Conservation (phyloP, 2,888 invertebrate genomes). For the Amphipyra tragopoginis region DNA sequence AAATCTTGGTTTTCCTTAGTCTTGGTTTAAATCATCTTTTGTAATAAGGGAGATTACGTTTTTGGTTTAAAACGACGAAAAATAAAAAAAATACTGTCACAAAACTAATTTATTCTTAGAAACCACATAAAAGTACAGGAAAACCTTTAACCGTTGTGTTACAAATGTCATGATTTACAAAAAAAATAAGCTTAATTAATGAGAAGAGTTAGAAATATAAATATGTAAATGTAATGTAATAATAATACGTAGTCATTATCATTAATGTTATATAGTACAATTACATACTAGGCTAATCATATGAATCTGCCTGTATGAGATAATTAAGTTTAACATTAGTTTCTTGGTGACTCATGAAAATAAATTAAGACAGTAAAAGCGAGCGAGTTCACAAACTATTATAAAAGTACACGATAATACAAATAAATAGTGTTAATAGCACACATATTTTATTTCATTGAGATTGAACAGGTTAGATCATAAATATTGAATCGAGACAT, state of each 20-base stretch:
- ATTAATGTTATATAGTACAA: too few species aligned
- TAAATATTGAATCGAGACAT: not conserved
- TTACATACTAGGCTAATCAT: too few species aligned
- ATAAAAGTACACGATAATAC: not conserved
- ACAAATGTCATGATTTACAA: conserved; percentile 11
- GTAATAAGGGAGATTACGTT: too few species aligned
- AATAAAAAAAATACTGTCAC: conserved; percentile 29
- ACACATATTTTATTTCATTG: conserved; percentile 8
- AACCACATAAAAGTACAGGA: conserved; percentile 24
- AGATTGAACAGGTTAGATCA: conserved; percentile 22
- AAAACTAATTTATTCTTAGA: conserved; percentile 42
- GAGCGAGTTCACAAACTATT: not conserved
- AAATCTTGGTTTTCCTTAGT: too few species aligned
- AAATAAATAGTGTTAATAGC: not conserved
- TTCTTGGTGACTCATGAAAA: too few species aligned
- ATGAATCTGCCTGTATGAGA: too few species aligned
- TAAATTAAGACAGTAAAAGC: too few species aligned
- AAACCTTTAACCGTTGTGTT: conserved; percentile 10
- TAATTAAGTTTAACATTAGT: too few species aligned
- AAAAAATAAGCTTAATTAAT: conserved; percentile 1
- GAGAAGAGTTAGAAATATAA: too few species aligned
- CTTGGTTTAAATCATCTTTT: too few species aligned
- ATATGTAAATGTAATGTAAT: too few species aligned
- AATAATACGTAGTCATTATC: too few species aligned
- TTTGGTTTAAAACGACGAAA: not conserved